These are phyloP conservation scores for Phaenicophaeus curvirostris DNA, from an alignment of 2,797 vertebrate genomes.

Conservation along the genomic window DNA sequence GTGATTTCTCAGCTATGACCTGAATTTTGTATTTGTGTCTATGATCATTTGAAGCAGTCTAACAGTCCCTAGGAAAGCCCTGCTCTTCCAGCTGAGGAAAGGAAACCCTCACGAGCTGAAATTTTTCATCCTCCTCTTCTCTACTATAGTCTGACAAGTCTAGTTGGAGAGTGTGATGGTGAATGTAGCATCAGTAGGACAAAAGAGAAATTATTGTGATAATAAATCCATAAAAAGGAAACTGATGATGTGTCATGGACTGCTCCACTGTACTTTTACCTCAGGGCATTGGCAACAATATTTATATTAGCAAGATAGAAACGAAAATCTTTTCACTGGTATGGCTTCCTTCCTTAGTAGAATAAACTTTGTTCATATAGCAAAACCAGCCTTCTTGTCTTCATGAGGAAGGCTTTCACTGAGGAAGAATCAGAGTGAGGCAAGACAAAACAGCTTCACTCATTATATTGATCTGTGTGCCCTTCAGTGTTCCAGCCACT, in stretches of 20 bases:
- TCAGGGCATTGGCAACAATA: not conserved
- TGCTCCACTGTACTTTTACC: not conserved
- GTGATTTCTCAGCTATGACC: not conserved
- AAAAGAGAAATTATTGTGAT: not conserved
- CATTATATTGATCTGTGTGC: not conserved
- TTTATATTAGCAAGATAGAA: not conserved
- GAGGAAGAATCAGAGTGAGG: not conserved
- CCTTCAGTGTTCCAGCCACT: not conserved
- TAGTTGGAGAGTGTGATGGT: not conserved
- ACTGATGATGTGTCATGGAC: not conserved
- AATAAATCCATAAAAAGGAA: not conserved
- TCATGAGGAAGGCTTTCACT: not conserved
- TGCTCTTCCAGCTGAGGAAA: not conserved
- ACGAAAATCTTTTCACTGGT: not conserved
- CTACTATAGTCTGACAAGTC: not conserved
- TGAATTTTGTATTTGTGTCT: not conserved
- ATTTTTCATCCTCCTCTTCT: not conserved
- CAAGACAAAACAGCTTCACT: not conserved
- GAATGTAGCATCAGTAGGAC: rapidly evolving
- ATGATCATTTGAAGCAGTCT: not conserved
- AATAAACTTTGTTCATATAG: not conserved
- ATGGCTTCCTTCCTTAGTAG: not conserved
- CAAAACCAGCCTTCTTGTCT: not conserved
- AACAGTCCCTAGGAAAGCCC: not conserved
- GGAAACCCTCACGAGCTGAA: not conserved